Evolutionary conservation across 2,113 vertebrate species (phyloP).

Genomic region (Centropus bengalensis): DNA sequence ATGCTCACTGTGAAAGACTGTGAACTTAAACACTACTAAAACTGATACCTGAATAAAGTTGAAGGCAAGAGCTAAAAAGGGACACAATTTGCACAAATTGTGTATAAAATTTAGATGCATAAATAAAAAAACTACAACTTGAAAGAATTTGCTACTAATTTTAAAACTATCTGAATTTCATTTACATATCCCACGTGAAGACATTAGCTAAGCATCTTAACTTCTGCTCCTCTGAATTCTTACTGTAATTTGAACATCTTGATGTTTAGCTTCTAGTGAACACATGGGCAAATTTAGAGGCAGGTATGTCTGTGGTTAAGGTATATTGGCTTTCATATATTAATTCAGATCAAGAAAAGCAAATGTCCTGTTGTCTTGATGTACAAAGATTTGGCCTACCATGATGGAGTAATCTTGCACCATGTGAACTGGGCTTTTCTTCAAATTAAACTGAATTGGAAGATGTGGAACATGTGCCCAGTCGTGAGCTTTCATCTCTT

Average conservation of each 20-base stretch:
- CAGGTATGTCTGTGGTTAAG: neutral
- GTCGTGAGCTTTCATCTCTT: neutral
- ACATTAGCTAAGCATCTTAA: neutral
- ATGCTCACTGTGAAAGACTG: neutral
- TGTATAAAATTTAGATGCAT: neutral
- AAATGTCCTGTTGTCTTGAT: neutral
- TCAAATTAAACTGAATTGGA: neutral
- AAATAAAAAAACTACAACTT: neutral
- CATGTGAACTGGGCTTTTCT: fast-evolving
- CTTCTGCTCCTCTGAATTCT: neutral
- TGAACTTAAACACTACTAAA: neutral
- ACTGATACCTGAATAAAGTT: neutral
- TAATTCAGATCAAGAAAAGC: neutral
- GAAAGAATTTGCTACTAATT: neutral
- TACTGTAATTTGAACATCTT: neutral
- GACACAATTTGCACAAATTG: neutral
- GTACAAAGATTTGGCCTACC: neutral
- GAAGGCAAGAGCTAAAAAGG: neutral
- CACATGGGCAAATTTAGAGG: neutral
- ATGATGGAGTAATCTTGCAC: neutral
- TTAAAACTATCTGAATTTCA: neutral
- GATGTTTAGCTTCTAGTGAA: neutral
- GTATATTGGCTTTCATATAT: neutral
- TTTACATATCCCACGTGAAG: neutral
- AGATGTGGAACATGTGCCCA: no score